phyloP scores from a whole-genome alignment of 2,888 invertebrate species.

The Seira musarum region DNA sequence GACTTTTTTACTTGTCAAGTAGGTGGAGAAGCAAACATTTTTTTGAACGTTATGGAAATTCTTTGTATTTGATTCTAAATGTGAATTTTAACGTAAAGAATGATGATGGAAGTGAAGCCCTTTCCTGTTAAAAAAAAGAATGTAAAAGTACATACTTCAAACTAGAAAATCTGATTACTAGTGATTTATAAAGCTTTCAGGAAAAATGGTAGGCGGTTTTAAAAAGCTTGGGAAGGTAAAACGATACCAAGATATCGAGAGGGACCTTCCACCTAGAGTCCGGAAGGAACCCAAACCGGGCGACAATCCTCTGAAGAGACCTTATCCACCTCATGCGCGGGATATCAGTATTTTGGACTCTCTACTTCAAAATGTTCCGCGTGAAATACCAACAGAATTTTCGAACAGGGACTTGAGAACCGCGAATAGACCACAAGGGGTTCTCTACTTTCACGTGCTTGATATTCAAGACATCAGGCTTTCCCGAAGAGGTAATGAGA shows the following conservation, averaged over 20 bases:
- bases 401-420: conserved; percentile 44
- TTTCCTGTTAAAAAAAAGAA: no score
- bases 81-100: no score
- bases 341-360: conserved; percentile 39
- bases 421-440: conserved; percentile 54
- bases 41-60: no score
- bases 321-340: conserved; percentile 41
- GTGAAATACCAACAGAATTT: conserved; percentile 38
- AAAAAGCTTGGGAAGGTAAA: no score
- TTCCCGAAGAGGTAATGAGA: conserved; percentile 38
- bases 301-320: conserved; percentile 53
- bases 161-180: no score
- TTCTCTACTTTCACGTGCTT: conserved; percentile 59
- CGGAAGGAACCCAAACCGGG: conserved; percentile 48
- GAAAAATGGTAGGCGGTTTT: conserved; percentile 14
- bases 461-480: conserved; percentile 53
- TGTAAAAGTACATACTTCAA: no score
- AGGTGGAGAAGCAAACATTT: no score
- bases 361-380: conserved; percentile 19
- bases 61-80: no score
- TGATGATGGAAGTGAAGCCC: no score
- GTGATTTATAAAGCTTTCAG: neutral
- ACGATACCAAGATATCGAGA: conserved; percentile 45
- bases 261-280: conserved; percentile 42
- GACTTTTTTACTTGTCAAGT: no score